Percentiles rank a stretch among this genome's conserved stretches.
phyloP scores from a whole-genome alignment of 2,113 vertebrate genomes.

The Lucifuga dentata region DNA sequence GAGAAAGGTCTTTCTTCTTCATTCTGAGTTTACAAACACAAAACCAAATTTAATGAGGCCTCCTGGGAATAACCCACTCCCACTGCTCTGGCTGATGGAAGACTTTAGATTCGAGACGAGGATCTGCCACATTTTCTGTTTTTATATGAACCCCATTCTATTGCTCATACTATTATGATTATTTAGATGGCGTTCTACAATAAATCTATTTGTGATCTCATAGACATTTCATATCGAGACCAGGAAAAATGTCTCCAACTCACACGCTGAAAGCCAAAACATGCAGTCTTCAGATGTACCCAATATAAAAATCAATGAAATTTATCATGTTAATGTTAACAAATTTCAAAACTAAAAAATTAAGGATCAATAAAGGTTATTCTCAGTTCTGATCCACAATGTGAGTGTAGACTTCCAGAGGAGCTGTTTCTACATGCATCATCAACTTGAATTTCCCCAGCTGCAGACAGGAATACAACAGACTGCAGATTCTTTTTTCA shows the following conservation, averaged over 20 bases:
- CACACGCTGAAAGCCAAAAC: conserved; percentile 2
- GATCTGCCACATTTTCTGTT: conserved; percentile 34
- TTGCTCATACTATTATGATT: conserved; percentile 2
- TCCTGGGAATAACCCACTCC: conserved; percentile 46
- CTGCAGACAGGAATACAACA: conserved; percentile 44
- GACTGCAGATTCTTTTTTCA: conserved; percentile 35
- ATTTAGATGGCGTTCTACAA: not conserved
- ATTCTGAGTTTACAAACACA: conserved; percentile 42
- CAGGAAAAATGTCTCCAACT: not conserved
- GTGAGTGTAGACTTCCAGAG: conserved; percentile 40
- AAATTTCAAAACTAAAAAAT: too few relatives aligned
- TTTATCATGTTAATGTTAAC: too few relatives aligned
- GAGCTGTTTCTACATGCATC: conserved; percentile 56
- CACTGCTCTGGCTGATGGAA: conserved; percentile 28
- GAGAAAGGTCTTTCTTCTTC: conserved; percentile 27
- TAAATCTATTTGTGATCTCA: not conserved
- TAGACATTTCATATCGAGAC: not conserved
- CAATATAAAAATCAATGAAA: too few relatives aligned
- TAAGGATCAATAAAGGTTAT: too few relatives aligned
- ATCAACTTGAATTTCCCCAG: conserved; percentile 53
- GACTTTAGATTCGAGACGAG: conserved; percentile 40
- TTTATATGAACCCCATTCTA: conserved; percentile 9
- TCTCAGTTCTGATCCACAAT: conserved; percentile 13
- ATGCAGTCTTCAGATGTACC: too few relatives aligned
- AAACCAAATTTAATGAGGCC: conserved; percentile 71